phyloP scores from a whole-genome alignment of 2,888 invertebrate genomes.

The Leucophenga montana region DNA sequence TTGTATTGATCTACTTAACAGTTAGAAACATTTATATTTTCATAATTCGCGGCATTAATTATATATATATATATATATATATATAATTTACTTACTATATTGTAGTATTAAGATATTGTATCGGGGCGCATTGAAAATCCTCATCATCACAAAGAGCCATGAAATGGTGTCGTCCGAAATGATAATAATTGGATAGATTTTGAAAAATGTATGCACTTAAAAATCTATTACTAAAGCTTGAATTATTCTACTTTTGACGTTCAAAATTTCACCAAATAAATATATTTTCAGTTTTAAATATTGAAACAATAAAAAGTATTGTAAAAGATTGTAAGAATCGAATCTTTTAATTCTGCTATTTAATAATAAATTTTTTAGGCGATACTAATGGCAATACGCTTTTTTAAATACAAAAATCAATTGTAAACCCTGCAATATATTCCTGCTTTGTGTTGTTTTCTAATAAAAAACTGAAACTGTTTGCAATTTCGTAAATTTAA shows the following conservation, averaged over 20 bases:
- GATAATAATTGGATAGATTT: background rate
- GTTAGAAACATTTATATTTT: background rate
- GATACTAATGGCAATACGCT: conserved; percentile 1
- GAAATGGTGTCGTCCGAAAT: background rate
- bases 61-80: too few species aligned
- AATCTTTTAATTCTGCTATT: too few species aligned
- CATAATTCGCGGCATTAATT: conserved; percentile 1
- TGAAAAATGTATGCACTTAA: too few species aligned
- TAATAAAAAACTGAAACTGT: conserved; percentile 12
- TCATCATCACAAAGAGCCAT: background rate
- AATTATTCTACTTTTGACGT: too few species aligned
- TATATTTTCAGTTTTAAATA: too few species aligned
- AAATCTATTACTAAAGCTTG: too few species aligned
- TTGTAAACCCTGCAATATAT: conserved; percentile 21
- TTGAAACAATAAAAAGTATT: too few species aligned
- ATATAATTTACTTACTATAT: background rate
- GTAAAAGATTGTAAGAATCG: too few species aligned
- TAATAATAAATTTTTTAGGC: background rate
- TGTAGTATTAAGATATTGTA: conserved; percentile 19
- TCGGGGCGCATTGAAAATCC: conserved; percentile 10
- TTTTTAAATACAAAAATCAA: background rate
- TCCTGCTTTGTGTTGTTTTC: conserved; percentile 22
- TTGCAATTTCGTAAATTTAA: conserved; percentile 2
- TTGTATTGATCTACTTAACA: background rate
- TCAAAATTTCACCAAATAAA: too few species aligned